A percentile compares a stretch with the other conserved stretches of the same genome.
These are phyloP conservation scores for Blastobasis lacticolella DNA, from an alignment of 2,888 invertebrate species.

Conservation along the genomic window DNA sequence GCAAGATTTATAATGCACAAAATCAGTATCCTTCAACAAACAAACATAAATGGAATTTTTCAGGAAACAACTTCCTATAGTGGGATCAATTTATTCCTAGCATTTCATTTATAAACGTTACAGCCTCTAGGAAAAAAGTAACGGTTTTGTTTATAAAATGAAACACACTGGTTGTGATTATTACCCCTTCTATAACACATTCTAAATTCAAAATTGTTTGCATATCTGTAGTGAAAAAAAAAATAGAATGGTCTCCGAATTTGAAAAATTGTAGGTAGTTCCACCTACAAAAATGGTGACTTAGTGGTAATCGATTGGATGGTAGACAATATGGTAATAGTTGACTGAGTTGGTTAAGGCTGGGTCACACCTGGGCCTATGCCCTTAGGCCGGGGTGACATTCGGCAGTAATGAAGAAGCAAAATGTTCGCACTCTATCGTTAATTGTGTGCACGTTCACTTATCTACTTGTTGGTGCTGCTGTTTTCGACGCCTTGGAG, in stretches of 20 bases:
- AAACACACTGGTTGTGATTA: conserved; percentile 18
- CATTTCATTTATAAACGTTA: conserved; percentile 30
- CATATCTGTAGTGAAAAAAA: conserved; percentile 20
- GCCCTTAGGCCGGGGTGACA: conserved; percentile 53
- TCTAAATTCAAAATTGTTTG: conserved; percentile 17
- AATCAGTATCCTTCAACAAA: neutral
- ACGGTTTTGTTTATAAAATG: conserved; percentile 19
- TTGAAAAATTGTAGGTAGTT: conserved; percentile 19
- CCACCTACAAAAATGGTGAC: conserved; percentile 41
- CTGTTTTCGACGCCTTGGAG: conserved; percentile 98
- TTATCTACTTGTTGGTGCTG: conserved; percentile 98
- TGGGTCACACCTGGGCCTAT: conserved; percentile 37
- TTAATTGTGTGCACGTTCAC: conserved; percentile 99
- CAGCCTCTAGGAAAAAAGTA: conserved; percentile 8
- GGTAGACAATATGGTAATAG: conserved; percentile 31
- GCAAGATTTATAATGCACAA: conserved; percentile 3
- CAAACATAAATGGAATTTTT: conserved; percentile 1
- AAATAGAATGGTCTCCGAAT: conserved; percentile 30
- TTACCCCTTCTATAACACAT: neutral
- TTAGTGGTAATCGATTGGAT: conserved; percentile 20
- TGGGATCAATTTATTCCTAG: conserved; percentile 65
- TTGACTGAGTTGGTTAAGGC: conserved; percentile 17
- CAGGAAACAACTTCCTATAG: conserved; percentile 34
- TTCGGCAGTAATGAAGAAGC: conserved; percentile 94
- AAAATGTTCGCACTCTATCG: conserved; percentile 99